Conservation (phyloP, 2,797 vertebrate genomes). For the Sparus aurata region DNA sequence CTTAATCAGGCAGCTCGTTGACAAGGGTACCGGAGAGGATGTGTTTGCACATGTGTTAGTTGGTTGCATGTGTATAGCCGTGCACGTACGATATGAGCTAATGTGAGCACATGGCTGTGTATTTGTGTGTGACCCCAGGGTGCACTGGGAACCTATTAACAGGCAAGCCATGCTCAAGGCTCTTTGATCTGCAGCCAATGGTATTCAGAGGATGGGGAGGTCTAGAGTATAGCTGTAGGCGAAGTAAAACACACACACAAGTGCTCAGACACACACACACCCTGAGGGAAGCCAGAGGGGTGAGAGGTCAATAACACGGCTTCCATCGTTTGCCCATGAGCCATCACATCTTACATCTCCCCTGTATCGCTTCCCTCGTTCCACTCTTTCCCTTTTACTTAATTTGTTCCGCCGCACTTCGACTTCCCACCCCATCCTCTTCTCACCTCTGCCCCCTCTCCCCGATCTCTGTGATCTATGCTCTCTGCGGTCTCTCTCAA, state of each 20-base stretch:
- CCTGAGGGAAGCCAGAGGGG: conserved; percentile 72
- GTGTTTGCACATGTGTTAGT: conserved; percentile 26
- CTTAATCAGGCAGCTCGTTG: conserved; percentile 53
- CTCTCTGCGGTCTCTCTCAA: conserved; percentile 41
- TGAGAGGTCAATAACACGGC: conserved; percentile 74
- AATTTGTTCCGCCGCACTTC: conserved; percentile 62
- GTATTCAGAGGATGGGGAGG: conserved; percentile 76
- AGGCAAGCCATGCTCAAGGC: conserved; percentile 70
- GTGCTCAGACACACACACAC: conserved; percentile 39
- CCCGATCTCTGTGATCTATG: conserved; percentile 29
- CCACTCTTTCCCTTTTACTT: conserved; percentile 61
- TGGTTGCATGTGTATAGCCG: conserved; percentile 4
- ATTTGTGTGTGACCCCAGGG: conserved; percentile 52
- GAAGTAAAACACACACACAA: conserved; percentile 66
- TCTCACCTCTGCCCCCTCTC: conserved; percentile 42
- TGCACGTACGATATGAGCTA: conserved; percentile 32
- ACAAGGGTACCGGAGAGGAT: conserved; percentile 39
- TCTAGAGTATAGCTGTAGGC: conserved; percentile 73
- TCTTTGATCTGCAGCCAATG: conserved; percentile 78
- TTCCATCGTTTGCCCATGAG: conserved; percentile 72
- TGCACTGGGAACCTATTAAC: conserved; percentile 67
- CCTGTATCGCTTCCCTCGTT: conserved; percentile 50
- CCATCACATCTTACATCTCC: conserved; percentile 54
- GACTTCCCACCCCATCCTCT: conserved; percentile 17
- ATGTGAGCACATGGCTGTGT: conserved; percentile 41